These are phyloP conservation scores for Cyclophora punctaria DNA, from an alignment of 2,888 invertebrate species.

Conservation along the genomic window DNA sequence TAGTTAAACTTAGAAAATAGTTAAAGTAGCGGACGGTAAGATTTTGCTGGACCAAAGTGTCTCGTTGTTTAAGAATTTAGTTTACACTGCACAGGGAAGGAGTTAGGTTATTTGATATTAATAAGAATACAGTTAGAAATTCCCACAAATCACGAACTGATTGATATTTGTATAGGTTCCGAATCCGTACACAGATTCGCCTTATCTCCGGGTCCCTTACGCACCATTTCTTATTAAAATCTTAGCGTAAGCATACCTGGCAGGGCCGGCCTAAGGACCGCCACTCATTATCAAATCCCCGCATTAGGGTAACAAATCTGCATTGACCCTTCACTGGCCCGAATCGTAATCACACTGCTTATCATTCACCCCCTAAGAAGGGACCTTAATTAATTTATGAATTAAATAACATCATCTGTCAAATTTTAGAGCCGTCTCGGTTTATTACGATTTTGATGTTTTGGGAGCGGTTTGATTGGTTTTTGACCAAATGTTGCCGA, in stretches of 20 bases:
- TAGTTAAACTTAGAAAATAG: too few species aligned
- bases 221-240: constrained; percentile 11
- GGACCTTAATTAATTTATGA: constrained; percentile 67
- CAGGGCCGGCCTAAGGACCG: not conserved
- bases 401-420: constrained; percentile 50
- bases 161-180: too few species aligned
- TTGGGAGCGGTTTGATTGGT: not conserved
- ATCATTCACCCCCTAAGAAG: constrained; percentile 44
- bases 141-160: too few species aligned
- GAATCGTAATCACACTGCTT: constrained; percentile 59
- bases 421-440: constrained; percentile 35
- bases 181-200: constrained; percentile 2
- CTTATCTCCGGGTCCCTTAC: constrained; percentile 14
- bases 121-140: too few species aligned
- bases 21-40: too few species aligned
- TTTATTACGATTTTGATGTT: constrained; percentile 11
- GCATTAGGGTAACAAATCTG: constrained; percentile 52
- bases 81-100: too few species aligned
- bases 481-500: too few species aligned
- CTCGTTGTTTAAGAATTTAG: too few species aligned
- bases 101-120: too few species aligned
- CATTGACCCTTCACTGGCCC: constrained; percentile 39
- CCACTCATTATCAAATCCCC: constrained; percentile 26
- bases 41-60: too few species aligned
- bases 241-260: constrained; percentile 5